Evolutionary conservation across 2,113 vertebrate species (phyloP).

Genomic region (Hymenochirus boettgeri): DNA sequence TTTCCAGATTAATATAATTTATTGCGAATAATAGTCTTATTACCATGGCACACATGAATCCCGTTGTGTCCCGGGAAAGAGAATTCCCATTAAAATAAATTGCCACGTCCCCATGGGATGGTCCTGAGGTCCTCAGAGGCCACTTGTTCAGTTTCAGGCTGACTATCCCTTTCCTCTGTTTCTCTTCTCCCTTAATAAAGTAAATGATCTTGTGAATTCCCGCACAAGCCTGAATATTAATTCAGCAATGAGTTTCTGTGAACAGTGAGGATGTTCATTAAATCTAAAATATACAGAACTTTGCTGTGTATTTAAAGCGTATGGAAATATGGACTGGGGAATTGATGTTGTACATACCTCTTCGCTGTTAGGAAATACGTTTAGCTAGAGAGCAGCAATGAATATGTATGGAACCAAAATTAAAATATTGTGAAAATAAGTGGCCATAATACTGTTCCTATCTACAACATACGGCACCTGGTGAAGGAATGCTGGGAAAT

Average conservation of each 20-base stretch:
- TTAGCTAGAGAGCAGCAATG: too few relatives aligned
- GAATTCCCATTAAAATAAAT: conserved; percentile 25
- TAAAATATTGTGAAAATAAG: too few relatives aligned
- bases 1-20: conserved; percentile 19
- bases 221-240: conserved; percentile 23
- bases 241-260: conserved; percentile 2
- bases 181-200: conserved; percentile 7
- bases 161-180: conserved; percentile 5
- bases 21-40: conserved; percentile 30
- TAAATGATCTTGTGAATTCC: conserved; percentile 21
- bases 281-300: background rate
- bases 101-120: background rate
- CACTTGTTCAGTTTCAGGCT: conserved; percentile 20
- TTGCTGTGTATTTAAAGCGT: background rate
- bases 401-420: too few relatives aligned
- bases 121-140: conserved; percentile 14
- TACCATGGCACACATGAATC: conserved; percentile 29
- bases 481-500: too few relatives aligned
- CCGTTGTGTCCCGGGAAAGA: conserved; percentile 4
- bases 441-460: too few relatives aligned
- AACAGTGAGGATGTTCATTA: conserved; percentile 2
- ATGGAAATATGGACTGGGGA: background rate
- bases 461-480: too few relatives aligned
- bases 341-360: conserved; percentile 10
- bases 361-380: conserved; percentile 1